phyloP scores from a whole-genome alignment of 2,797 vertebrate species.

The Protonibea diacanthus region DNA sequence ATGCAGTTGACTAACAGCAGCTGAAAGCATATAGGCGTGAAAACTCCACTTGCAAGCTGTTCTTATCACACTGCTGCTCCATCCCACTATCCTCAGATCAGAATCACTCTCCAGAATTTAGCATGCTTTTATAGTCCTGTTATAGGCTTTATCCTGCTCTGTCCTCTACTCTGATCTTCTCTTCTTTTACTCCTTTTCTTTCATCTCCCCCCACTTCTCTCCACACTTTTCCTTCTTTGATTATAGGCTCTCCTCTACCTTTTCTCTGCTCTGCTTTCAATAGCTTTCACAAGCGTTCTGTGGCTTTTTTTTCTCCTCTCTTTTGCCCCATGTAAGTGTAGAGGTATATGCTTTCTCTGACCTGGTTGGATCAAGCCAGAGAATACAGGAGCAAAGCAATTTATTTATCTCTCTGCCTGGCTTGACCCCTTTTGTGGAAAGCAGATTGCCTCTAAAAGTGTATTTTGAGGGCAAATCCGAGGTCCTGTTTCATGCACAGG shows the following conservation, averaged over 20 bases:
- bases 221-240: conserved; percentile 22
- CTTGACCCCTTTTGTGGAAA: conserved; percentile 73
- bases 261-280: conserved; percentile 26
- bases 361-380: conserved; percentile 64
- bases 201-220: conserved; percentile 25
- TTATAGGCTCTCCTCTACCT: conserved; percentile 10
- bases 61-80: conserved; percentile 54
- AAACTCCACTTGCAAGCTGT: conserved; percentile 45
- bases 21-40: conserved; percentile 40
- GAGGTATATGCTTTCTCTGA: conserved; percentile 52
- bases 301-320: not conserved
- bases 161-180: conserved; percentile 53
- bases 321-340: conserved; percentile 26
- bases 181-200: conserved; percentile 34
- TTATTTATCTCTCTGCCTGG: conserved; percentile 76
- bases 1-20: conserved; percentile 29
- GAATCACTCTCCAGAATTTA: conserved; percentile 62
- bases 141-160: conserved; percentile 39
- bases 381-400: conserved; percentile 73
- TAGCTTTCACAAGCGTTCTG: conserved; percentile 15
- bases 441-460: conserved; percentile 77
- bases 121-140: conserved; percentile 57
- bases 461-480: conserved; percentile 66
- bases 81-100: conserved; percentile 51
- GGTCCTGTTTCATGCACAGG: conserved; percentile 57